Evolutionary conservation across 2,113 vertebrate genomes (phyloP).

Genomic region (Kryptolebias marmoratus): DNA sequence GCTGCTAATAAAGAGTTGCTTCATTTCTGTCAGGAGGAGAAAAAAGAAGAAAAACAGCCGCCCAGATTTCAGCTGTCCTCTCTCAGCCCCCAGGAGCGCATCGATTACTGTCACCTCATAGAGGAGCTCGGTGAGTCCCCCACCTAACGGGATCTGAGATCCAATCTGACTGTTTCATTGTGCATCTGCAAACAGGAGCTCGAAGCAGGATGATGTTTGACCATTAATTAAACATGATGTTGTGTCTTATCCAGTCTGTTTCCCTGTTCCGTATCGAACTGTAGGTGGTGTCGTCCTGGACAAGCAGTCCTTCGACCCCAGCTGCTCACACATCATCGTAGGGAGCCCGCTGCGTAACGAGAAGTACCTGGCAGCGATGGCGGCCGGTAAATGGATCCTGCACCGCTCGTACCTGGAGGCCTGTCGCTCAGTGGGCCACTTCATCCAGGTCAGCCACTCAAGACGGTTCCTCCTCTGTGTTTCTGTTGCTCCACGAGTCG

Average conservation of each 20-base stretch:
- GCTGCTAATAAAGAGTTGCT: not conserved
- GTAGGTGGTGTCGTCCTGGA: constrained; percentile 91
- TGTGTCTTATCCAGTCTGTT: not conserved
- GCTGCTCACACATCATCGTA: constrained; percentile 94
- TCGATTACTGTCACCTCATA: constrained; percentile 96
- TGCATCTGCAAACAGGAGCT: too few species aligned
- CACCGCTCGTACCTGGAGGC: constrained; percentile 96
- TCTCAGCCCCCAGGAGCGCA: constrained; percentile 94
- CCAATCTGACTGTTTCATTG: too few species aligned
- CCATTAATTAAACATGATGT: constrained; percentile 10
- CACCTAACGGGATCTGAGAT: not conserved
- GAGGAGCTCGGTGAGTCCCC: constrained; percentile 89
- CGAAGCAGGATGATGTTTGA: too few species aligned
- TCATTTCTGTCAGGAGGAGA: constrained; percentile 45
- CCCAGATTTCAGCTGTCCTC: constrained; percentile 94
- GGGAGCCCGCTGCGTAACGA: constrained; percentile 95
- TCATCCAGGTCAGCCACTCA: constrained; percentile 81
- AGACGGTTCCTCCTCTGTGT: not conserved
- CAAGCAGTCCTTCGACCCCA: constrained; percentile 94
- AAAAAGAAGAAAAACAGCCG: constrained; percentile 69
- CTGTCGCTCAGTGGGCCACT: constrained; percentile 84
- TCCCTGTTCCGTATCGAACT: not conserved
- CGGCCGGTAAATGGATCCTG: constrained; percentile 97
- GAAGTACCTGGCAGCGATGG: constrained; percentile 95
- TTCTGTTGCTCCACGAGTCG: not conserved